These are phyloP conservation scores for Phataginus tetradactyla DNA, from an alignment of 2,797 vertebrate genomes.

Conservation along the genomic window DNA sequence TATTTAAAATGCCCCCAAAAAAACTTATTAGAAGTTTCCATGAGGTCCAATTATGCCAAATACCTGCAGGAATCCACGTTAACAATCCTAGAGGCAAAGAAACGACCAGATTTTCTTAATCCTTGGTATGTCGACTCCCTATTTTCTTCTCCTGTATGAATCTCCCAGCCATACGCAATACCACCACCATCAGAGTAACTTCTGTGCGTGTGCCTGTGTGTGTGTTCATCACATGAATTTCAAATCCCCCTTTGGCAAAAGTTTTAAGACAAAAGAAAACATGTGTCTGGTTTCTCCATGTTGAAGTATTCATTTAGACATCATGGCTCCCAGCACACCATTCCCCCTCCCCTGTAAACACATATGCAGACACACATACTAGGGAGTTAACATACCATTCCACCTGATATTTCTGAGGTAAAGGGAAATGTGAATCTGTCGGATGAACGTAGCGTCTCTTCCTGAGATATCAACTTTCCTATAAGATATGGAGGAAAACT, in stretches of 20 bases:
- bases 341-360: not conserved
- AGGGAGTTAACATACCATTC: not conserved
- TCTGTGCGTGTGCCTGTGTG: not conserved
- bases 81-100: not conserved
- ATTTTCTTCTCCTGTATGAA: not conserved
- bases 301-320: not conserved
- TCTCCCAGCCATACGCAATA: not conserved
- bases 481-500: not conserved
- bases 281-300: not conserved
- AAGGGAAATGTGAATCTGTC: not conserved
- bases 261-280: not conserved
- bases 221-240: not conserved
- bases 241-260: not conserved
- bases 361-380: not conserved
- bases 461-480: not conserved
- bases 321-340: not conserved
- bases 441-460: not conserved
- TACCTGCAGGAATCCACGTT: not conserved
- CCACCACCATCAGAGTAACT: not conserved
- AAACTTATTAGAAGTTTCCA: not conserved
- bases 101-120: not conserved
- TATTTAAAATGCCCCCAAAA: not conserved
- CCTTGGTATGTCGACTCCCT: not conserved
- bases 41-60: not conserved
- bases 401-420: not conserved